Base-by-base conservation (phyloP, 1,140 invertebrate species). In the Drosophila ercepeae region DNA sequence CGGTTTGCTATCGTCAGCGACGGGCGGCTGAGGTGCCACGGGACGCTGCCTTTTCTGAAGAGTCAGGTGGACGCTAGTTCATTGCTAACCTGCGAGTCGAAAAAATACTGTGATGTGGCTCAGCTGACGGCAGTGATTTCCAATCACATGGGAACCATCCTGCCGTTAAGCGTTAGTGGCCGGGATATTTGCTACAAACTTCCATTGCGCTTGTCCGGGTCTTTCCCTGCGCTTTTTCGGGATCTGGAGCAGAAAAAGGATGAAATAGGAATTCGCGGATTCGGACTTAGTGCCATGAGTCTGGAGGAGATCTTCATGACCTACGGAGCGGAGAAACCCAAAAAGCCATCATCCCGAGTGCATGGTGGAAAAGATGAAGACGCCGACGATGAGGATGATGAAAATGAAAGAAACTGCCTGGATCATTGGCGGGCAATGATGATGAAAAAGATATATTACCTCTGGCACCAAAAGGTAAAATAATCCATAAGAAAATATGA, bases 271-370 rank as follows among this genome's bases (percentile, higher is more conserved):
- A 9, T 48, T 1, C 46, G 64, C 52, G 97, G 95, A 84, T 98
- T 97, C 89, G 97, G 97, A 0, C 94, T 98, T 0, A 97, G 96
- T 11, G 97, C 98, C 95, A 97, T 97, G 7, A 97, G 97, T 1
- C 90, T 98, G 23, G 97, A 98, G 90, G 97, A 98, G 90, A 96
- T 96, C 19, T 94, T 93, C 64, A 65, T 65, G 63, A 23, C 11
- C 0, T 41, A 39, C 2, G 63, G 63, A 1, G 39, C 55, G 2
- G 64, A 68, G 23, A 32, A 32, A 11, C 11, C 29, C 29, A 32
- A n/a, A n/a, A 11, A 3, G 0, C 4, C 3, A 9, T 3, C 9
- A 32, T 2, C 4, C 11, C 59, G 36, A 13, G 14, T 18, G 3
- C 0, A 3, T 13, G 52, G 52, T 7, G 60, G 52, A 23, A 2